Conservation (phyloP, 2,113 vertebrate genomes). For the Brienomyrus brachyistius region DNA sequence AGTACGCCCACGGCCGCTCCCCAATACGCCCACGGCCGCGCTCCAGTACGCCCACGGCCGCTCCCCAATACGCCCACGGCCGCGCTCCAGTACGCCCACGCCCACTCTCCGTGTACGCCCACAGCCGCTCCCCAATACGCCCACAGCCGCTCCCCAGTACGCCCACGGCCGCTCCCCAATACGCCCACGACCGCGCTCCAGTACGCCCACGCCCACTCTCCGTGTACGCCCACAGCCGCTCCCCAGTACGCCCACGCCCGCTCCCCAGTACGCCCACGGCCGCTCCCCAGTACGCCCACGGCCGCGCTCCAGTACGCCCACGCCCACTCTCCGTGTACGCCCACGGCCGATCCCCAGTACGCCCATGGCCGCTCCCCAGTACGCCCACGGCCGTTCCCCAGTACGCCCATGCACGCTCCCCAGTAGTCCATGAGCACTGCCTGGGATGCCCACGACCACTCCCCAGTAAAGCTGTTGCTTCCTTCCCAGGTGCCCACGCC, state of each 20-base stretch:
- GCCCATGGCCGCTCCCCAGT: background rate
- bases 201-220: too few relatives aligned
- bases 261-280: background rate
- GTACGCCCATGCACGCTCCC: background rate
- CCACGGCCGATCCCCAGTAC: background rate
- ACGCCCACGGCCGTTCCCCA: background rate
- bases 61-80: background rate
- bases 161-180: background rate
- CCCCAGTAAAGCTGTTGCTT: background rate
- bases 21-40: background rate
- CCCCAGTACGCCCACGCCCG: too few relatives aligned
- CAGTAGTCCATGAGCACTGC: background rate
- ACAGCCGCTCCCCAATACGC: background rate
- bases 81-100: background rate
- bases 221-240: too few relatives aligned
- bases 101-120: too few relatives aligned
- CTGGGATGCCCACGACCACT: background rate
- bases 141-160: background rate
- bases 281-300: background rate
- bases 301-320: background rate
- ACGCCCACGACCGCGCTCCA: too few relatives aligned
- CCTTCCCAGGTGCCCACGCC: conserved; percentile 49
- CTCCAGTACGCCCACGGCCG: background rate
- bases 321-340: background rate
- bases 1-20: background rate